A percentile compares a stretch with the other conserved stretches of the same genome.
phyloP scores from a whole-genome alignment of 1,140 invertebrate species.

The Drosophila malerkotliana region DNA sequence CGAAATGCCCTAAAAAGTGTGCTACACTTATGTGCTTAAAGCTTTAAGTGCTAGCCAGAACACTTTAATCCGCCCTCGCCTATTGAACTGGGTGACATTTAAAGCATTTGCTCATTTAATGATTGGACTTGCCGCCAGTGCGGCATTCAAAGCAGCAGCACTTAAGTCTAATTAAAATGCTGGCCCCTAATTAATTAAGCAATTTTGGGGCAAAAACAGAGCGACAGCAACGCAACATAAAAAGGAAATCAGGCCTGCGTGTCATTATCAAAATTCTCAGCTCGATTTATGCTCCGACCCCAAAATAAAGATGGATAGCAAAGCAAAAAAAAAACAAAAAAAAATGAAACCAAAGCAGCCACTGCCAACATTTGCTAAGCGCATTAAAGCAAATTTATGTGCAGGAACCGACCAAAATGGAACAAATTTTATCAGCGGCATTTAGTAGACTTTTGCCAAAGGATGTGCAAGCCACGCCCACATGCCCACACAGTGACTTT shows the following conservation, averaged over 20 bases:
- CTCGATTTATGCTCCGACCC: slow-evolving; percentile 66
- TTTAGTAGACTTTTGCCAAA: slow-evolving; percentile 58
- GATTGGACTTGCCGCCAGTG: slow-evolving; percentile 45
- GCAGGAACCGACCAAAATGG: slow-evolving; percentile 40
- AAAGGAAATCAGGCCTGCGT: slow-evolving; percentile 40
- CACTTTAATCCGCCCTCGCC: slow-evolving; percentile 16
- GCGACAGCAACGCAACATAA: slow-evolving; percentile 9
- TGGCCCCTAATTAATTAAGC: slow-evolving; percentile 75
- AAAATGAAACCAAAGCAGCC: background rate
- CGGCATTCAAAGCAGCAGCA: slow-evolving; percentile 43
- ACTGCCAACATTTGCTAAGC: slow-evolving; percentile 63
- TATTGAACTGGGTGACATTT: slow-evolving; percentile 45
- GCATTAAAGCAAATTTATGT: slow-evolving; percentile 77
- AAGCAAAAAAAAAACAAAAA: slow-evolving; percentile 2
- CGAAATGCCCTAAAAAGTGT: background rate
- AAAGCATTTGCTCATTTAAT: slow-evolving; percentile 65
- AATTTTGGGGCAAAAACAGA: slow-evolving; percentile 49
- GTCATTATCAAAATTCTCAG: slow-evolving; percentile 72
- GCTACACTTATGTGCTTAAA: background rate
- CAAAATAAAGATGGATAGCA: slow-evolving; percentile 36
- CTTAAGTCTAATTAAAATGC: slow-evolving; percentile 79
- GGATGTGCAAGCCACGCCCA: slow-evolving; percentile 35
- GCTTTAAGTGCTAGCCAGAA: background rate
- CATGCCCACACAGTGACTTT: slow-evolving; percentile 53
- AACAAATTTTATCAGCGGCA: slow-evolving; percentile 27